Base-by-base conservation (phyloP, 2,113 vertebrate genomes). In the Podilymbus podiceps region DNA sequence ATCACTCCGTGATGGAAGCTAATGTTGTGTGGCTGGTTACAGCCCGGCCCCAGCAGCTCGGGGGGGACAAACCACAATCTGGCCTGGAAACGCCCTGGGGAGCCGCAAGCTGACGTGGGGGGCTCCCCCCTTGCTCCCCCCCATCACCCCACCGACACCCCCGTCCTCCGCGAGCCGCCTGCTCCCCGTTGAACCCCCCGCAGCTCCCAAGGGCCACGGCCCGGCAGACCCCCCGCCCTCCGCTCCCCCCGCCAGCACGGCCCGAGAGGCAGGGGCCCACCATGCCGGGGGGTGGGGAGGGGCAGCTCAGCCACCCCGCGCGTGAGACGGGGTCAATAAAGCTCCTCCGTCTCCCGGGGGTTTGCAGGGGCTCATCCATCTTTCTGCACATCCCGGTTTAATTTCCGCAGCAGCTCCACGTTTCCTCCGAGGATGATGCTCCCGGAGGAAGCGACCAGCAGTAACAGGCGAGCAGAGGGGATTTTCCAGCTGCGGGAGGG, bases 1-100 rank as follows among this genome's bases (percentile, higher is more conserved):
- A 63, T 88, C 95, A 66, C 72, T 71, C 84, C 49, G 72, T 94
- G 89, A 96, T 67, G 80, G 87, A 52, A 72, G 9, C 90, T 94
- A 88, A 96, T 71, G 93, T 79, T 88, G 94, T 92, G 86, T 88
- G 91, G 62, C 92, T 5, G 50, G 69, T 94, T 94, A 76, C 75
- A 55, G 81, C 27, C 53, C 4, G 0, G 42, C 23, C 33, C 42
- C 9, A 1, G 38, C 5, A 2, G 9, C 62, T 40, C 23, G 1
- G 15, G 19, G 11, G 40, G 17, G 3, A 31, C 19, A 67, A 76
- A 46, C 16, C 60, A 49, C 5, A 0, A 49, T 42, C 28, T 0
- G 0, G 10, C 30, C n/a, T 33, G 30, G 49, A 53, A 55, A 74
- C 2, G 3, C 11, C 20, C 35, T 8, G 4, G 3, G 3, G 38